Percentiles rank a stretch among this genome's conserved stretches.
Evolutionary conservation across 2,113 vertebrate genomes (phyloP).

Genomic region (Bubo blakistoni): DNA sequence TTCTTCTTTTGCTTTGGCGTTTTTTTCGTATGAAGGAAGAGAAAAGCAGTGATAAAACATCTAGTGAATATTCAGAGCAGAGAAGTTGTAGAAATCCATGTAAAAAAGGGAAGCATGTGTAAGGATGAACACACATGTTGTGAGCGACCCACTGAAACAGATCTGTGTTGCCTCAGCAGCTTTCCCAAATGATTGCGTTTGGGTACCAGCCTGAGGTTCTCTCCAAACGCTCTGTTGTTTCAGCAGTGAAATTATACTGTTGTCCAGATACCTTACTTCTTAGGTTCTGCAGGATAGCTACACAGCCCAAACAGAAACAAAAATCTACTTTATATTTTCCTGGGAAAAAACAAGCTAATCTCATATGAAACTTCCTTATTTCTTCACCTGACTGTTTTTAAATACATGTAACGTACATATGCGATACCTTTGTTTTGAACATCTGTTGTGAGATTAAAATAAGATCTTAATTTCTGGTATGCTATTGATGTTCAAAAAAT

Average conservation of each 20-base stretch:
- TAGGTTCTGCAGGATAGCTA: background rate
- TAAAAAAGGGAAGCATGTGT: background rate
- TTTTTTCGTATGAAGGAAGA: background rate
- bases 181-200: background rate
- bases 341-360: background rate
- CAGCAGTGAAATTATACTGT: background rate
- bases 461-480: conserved; percentile 67
- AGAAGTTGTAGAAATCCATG: background rate
- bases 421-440: conserved; percentile 56
- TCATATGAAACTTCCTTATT: conserved; percentile 2
- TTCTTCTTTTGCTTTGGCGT: background rate
- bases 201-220: background rate
- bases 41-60: background rate
- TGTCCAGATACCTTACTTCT: background rate
- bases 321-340: background rate
- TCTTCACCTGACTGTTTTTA: conserved; percentile 49
- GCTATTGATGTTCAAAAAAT: conserved; percentile 68
- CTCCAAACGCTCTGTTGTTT: background rate
- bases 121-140: background rate
- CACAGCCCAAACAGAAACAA: background rate
- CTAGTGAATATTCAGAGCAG: background rate
- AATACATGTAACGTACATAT: background rate
- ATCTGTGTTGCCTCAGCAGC: background rate
- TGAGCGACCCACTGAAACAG: background rate
- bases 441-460: conserved; percentile 65